Evolutionary conservation across 2,888 invertebrate genomes (phyloP).

Genomic region (Cataglyphis albicans): DNA sequence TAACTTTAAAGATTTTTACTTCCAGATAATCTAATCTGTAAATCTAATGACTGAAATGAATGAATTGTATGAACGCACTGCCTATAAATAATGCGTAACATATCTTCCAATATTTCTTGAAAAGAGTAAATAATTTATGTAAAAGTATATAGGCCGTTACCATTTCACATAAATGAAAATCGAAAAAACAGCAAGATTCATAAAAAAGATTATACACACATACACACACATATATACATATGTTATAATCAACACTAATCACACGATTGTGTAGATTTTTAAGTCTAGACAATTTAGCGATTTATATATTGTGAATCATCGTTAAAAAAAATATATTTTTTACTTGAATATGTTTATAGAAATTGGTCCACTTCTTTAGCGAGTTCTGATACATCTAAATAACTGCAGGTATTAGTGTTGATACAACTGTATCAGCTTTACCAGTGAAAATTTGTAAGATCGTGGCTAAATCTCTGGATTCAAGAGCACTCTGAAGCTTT

Average conservation of each 20-base stretch:
- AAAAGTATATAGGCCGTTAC: background rate
- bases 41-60: background rate
- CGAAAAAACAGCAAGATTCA: constrained; percentile 41
- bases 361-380: constrained; percentile 70
- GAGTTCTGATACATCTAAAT: constrained; percentile 45
- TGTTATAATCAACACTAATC: constrained; percentile 72
- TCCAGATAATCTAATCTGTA: background rate
- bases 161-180: constrained; percentile 1
- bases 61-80: constrained; percentile 45
- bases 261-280: constrained; percentile 76
- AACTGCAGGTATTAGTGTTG: constrained; percentile 54
- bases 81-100: constrained; percentile 45
- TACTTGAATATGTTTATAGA: constrained; percentile 83
- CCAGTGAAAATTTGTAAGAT: constrained; percentile 79
- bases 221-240: constrained; percentile 42
- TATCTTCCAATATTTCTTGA: constrained; percentile 59
- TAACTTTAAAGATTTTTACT: background rate
- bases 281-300: constrained; percentile 72
- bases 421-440: constrained; percentile 64
- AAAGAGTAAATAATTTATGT: background rate
- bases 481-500: constrained; percentile 78
- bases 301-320: constrained; percentile 79
- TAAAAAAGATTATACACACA: background rate
- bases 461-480: constrained; percentile 77
- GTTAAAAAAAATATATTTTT: constrained; percentile 85